Percentiles rank a stretch among this genome's conserved stretches.
Evolutionary conservation across 2,797 vertebrate genomes (phyloP).

Genomic region (Pipistrellus pygmaeus): DNA sequence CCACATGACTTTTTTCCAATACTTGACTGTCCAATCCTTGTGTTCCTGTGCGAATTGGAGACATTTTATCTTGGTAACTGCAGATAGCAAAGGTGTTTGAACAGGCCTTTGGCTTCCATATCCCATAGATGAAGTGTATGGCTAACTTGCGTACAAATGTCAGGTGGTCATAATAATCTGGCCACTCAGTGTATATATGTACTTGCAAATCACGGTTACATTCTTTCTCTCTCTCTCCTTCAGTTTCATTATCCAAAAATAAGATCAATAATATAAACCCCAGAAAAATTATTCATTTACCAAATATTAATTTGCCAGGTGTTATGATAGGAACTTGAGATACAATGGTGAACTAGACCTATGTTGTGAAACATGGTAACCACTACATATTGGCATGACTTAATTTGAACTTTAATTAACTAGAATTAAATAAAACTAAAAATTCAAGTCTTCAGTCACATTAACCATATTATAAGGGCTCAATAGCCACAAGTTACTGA

Average conservation of each 20-base stretch:
- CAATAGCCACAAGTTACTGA: not conserved
- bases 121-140: too few relatives aligned
- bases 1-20: too few relatives aligned
- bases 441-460: not conserved
- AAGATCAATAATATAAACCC: not conserved
- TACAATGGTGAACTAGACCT: not conserved
- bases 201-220: not conserved
- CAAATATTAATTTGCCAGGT: not conserved
- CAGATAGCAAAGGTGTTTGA: too few relatives aligned
- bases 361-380: not conserved
- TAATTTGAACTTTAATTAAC: slow-evolving; percentile 24
- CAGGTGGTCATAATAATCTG: too few relatives aligned
- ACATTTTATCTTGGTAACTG: too few relatives aligned
- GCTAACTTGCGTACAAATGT: too few relatives aligned
- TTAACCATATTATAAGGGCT: not conserved
- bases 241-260: slow-evolving; percentile 24
- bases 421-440: slow-evolving; percentile 36
- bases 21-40: too few relatives aligned
- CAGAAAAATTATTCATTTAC: not conserved
- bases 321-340: not conserved
- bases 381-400: not conserved
- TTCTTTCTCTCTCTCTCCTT: slow-evolving; percentile 18
- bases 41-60: too few relatives aligned
- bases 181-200: not conserved
- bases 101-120: too few relatives aligned